Base-by-base conservation (phyloP, 2,113 vertebrate species). In the Canis aureus region DNA sequence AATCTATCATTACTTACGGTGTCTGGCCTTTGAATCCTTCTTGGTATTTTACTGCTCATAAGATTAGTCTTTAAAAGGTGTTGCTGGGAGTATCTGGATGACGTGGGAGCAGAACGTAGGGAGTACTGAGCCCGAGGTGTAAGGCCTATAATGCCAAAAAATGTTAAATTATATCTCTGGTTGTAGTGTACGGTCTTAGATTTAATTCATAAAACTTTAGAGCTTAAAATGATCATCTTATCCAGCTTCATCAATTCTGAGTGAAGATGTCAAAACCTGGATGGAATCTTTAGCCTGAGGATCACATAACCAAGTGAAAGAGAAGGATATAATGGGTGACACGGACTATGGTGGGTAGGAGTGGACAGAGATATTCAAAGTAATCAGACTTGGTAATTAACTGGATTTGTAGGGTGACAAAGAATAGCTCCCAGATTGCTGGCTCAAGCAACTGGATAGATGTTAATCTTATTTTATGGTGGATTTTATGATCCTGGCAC, bases 1-100 rank as follows among this genome's bases (percentile, higher is more conserved):
- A 32, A 85, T 60, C 55, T 32, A 49, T 66, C 5, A 2, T 64
- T 93, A 98, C 98, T 98, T 95, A 98, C 98, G 59, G 98, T 98
- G 97, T 98, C 99, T 19, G 98, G 96, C 88, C 98, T 97, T 91
- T 96, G 97, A 59, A 92, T 94, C 71, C 93, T 98, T 64, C 66
- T 79, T 96, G 15, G 84, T 91, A 62, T 49, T 29, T 94, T 97
- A 38, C 35, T 97, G 23, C 82, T 73, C 32, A 79, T 92, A 55
- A 89, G 23, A 49, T 97, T 94, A 64, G 81, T 96, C 91, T 95
- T 97, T 60, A 95, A 96, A 94, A 92, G 95, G 55, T 97, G 85
- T 22, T 97, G 93, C 32, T 97, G 93, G 49, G 82, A 66, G 55
- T 93, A 59, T 74, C 90, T 88, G 27, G 97, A 97, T 76, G 73